Conservation (phyloP, 2,797 vertebrate species). For the Chelidonichthys spinosus region DNA sequence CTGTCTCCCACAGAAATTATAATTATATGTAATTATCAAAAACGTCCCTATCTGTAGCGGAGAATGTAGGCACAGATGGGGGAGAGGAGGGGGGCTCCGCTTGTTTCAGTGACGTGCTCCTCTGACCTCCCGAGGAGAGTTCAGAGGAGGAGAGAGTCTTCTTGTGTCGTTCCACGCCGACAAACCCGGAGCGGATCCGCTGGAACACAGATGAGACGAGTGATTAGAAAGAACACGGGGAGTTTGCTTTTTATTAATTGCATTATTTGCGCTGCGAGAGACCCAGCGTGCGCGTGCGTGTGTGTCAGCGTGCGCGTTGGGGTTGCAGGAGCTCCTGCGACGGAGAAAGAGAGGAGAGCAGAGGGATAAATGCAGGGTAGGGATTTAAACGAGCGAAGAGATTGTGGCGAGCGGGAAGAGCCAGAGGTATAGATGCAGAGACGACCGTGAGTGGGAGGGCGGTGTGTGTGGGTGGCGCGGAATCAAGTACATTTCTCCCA, state of each 20-base stretch:
- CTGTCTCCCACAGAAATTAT: slow-evolving; percentile 84
- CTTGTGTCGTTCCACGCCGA: slow-evolving; percentile 29
- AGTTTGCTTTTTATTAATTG: slow-evolving; percentile 41
- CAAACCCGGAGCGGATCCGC: slow-evolving; percentile 57
- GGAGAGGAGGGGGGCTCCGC: slow-evolving; percentile 68
- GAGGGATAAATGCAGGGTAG: slow-evolving; percentile 81
- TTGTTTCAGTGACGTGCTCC: slow-evolving; percentile 79
- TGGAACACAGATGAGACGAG: slow-evolving; percentile 76
- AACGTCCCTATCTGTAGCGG: slow-evolving; percentile 81
- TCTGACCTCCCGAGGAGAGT: slow-evolving; percentile 76
- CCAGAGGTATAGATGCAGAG: slow-evolving; percentile 87
- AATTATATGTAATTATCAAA: slow-evolving; percentile 84
- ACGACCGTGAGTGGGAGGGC: slow-evolving; percentile 84
- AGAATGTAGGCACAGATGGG: slow-evolving; percentile 81
- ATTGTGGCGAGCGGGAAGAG: slow-evolving; percentile 83
- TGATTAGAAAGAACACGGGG: slow-evolving; percentile 46
- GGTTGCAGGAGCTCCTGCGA: slow-evolving; percentile 62
- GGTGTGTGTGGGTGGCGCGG: slow-evolving; percentile 85
- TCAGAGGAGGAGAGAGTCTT: slow-evolving; percentile 51
- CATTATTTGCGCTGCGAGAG: slow-evolving; percentile 10
- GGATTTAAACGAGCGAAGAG: slow-evolving; percentile 82
- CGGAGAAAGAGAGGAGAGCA: slow-evolving; percentile 51
- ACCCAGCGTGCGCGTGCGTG: background rate
- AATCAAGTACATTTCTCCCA: slow-evolving; percentile 88
- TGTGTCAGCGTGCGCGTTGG: slow-evolving; percentile 53